Percentiles rank a stretch among this genome's conserved stretches.
These are phyloP conservation scores for Meloidogyne chitwoodi DNA, from an alignment of 1,140 invertebrate species.

Conservation along the genomic window DNA sequence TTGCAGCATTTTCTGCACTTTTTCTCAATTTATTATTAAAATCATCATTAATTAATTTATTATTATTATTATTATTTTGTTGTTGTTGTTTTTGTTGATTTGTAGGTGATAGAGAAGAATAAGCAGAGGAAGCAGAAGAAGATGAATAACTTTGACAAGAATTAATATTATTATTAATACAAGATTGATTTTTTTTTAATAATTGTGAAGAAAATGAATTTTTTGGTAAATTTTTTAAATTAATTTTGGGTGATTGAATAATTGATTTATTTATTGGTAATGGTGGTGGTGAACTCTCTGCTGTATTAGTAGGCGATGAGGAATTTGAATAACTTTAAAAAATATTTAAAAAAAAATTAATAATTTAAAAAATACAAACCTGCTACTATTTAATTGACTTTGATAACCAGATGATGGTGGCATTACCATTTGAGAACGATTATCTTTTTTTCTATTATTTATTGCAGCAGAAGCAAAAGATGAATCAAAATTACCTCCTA, in stretches of 20 bases:
- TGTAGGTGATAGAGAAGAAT: not conserved
- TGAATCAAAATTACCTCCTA: not conserved
- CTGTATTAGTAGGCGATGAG: slow-evolving; percentile 9
- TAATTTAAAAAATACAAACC: not conserved
- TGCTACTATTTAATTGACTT: slow-evolving; percentile 47
- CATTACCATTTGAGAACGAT: slow-evolving; percentile 2
- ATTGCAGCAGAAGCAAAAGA: not conserved
- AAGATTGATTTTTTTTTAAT: too few species aligned
- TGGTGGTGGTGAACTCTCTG: not conserved
- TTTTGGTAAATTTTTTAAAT: not conserved
- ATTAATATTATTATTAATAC: not conserved
- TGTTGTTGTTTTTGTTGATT: not conserved
- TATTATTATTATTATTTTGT: not conserved
- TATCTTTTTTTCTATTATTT: not conserved
- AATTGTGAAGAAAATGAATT: not conserved
- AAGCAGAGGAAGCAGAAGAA: not conserved
- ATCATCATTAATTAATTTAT: too few species aligned
- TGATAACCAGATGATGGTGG: slow-evolving; percentile 45
- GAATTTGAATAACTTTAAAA: slow-evolving; percentile 17
- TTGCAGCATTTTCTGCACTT: not conserved
- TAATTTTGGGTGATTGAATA: slow-evolving; percentile 35
- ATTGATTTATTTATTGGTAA: slow-evolving; percentile 14
- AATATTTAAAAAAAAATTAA: not conserved
- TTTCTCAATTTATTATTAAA: not conserved
- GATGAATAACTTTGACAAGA: not conserved